These are phyloP conservation scores for Germaria angustata DNA, from an alignment of 2,888 invertebrate species.

Conservation along the genomic window DNA sequence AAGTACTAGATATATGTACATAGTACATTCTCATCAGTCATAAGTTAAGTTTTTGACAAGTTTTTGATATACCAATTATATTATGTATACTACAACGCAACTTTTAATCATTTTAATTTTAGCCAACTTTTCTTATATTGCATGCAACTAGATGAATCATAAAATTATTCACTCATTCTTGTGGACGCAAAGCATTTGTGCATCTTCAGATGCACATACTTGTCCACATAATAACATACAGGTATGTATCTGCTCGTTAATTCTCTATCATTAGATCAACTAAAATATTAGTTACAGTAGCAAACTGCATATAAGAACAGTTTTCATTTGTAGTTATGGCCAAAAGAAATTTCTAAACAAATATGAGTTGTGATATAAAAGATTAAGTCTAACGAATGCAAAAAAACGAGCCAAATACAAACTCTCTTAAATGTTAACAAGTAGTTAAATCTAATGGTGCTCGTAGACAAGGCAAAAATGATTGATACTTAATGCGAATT, in stretches of 20 bases:
- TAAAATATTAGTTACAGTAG: constrained; percentile 30
- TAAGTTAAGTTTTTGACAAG: too few species aligned
- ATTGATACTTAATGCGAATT: constrained; percentile 7
- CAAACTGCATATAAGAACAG: neutral
- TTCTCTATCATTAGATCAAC: constrained; percentile 48
- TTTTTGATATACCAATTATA: too few species aligned
- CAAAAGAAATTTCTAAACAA: constrained; percentile 35
- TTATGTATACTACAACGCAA: neutral
- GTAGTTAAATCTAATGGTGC: constrained; percentile 48
- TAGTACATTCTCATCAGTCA: too few species aligned
- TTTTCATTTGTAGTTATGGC: constrained; percentile 6
- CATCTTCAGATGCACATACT: neutral
- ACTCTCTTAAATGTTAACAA: constrained; percentile 54
- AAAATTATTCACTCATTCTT: neutral
- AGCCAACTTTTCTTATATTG: constrained; percentile 38
- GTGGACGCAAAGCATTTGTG: neutral
- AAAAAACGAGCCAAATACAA: neutral
- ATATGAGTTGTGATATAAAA: constrained; percentile 56
- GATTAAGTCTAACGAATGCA: constrained; percentile 46
- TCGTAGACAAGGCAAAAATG: constrained; percentile 41
- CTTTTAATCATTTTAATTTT: constrained; percentile 59
- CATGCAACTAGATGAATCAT: constrained; percentile 34
- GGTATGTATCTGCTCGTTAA: constrained; percentile 4
- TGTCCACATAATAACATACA: too few species aligned
- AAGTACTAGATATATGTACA: too few species aligned